A percentile compares a stretch with the other conserved stretches of the same genome.
Evolutionary conservation across 2,113 vertebrate species (phyloP).

Genomic region (Sigmodon hispidus): DNA sequence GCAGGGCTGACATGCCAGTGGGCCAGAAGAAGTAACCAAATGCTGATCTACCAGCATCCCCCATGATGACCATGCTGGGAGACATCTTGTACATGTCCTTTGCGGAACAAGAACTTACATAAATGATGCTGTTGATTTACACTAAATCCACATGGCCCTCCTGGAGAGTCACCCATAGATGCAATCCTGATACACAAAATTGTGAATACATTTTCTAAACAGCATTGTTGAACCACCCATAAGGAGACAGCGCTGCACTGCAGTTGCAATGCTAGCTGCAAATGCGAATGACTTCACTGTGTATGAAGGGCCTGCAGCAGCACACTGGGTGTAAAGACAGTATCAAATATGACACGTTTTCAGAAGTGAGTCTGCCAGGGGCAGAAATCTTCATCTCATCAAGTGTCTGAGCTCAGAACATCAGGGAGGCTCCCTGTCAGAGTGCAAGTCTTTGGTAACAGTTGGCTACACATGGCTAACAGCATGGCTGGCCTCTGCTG

Average conservation of each 20-base stretch:
- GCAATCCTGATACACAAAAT: constrained; percentile 35
- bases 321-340: neutral
- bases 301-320: neutral
- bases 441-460: no score
- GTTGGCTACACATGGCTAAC: neutral
- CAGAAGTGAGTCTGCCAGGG: neutral
- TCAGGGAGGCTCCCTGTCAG: neutral
- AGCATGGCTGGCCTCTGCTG: neutral
- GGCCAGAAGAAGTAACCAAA: no score
- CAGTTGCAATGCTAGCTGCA: neutral
- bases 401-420: neutral
- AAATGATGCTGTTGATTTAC: neutral
- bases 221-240: neutral
- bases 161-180: constrained; percentile 15
- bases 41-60: neutral
- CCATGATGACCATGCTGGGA: fast-evolving
- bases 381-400: neutral
- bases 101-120: neutral
- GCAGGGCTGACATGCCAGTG: no score
- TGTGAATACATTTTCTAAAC: constrained; percentile 23
- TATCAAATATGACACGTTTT: neutral
- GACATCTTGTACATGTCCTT: neutral
- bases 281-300: constrained; percentile 42
- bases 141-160: neutral
- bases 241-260: neutral